These are phyloP conservation scores for Corythoichthys intestinalis DNA, from an alignment of 2,113 vertebrate genomes.

Conservation along the genomic window DNA sequence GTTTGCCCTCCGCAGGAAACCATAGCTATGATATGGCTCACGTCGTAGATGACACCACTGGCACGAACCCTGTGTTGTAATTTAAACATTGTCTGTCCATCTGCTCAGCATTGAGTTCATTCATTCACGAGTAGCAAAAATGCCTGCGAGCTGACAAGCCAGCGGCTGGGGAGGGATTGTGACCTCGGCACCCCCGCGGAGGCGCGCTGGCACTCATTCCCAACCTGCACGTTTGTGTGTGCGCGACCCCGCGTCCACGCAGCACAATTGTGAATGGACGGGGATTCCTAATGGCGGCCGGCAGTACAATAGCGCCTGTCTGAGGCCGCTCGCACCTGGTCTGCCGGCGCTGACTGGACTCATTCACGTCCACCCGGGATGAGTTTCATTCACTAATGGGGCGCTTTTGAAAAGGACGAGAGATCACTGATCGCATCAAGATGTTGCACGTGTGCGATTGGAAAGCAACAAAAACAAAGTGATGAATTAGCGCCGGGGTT, in stretches of 20 bases:
- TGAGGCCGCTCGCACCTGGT: conserved; percentile 5
- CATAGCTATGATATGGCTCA: no score
- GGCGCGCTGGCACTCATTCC: neutral
- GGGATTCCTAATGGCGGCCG: conserved; percentile 4
- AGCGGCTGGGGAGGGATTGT: neutral
- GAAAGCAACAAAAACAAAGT: neutral
- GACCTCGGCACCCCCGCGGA: neutral
- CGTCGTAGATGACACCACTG: no score
- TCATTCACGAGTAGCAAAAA: neutral
- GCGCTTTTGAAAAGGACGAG: neutral
- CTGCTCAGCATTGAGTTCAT: neutral
- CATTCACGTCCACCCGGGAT: conserved; percentile 8
- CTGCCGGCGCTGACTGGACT: conserved; percentile 8
- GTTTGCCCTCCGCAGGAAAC: no score
- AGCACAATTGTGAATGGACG: conserved; percentile 12
- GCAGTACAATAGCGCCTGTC: conserved; percentile 6
- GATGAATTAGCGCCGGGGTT: no score
- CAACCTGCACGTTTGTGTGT: neutral
- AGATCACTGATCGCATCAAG: neutral
- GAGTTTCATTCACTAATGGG: conserved; percentile 8
- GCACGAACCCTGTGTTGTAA: neutral
- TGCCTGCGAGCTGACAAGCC: neutral
- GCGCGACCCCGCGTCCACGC: neutral
- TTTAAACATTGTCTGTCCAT: neutral
- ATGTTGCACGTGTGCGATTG: neutral